These are phyloP conservation scores for Premnoplex brunnescens DNA, from an alignment of 2,797 vertebrate species.

Conservation along the genomic window DNA sequence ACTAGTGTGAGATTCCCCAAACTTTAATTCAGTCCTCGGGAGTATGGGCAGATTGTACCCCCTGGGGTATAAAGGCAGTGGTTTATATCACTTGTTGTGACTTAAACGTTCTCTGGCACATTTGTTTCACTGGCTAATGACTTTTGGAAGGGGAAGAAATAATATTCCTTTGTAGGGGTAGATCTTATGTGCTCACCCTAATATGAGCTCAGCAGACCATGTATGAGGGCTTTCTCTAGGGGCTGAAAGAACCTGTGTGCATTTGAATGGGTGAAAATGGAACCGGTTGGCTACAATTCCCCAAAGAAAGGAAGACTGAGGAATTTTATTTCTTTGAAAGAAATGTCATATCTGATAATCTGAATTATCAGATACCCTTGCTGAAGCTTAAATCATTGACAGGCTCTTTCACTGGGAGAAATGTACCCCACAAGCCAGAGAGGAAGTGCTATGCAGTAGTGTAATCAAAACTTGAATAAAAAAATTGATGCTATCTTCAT, in stretches of 20 bases:
- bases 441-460: not conserved
- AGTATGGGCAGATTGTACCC: accelerated
- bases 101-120: accelerated
- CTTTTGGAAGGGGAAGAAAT: not conserved
- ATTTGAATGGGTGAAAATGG: not conserved
- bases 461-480: not conserved
- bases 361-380: not conserved
- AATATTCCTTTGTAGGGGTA: not conserved
- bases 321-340: not conserved
- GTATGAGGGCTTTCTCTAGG: not conserved
- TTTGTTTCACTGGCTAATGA: not conserved
- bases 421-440: not conserved
- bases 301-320: not conserved
- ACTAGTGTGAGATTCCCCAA: not conserved
- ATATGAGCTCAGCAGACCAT: not conserved
- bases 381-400: not conserved
- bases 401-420: not conserved
- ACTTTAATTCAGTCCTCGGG: not conserved
- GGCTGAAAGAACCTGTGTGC: not conserved
- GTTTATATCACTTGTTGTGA: not conserved
- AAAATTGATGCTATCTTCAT: not conserved
- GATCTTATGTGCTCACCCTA: not conserved
- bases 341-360: not conserved
- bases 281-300: not conserved
- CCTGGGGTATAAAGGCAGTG: not conserved